Base-by-base conservation (phyloP, 2,888 invertebrate species). In the Dioctria rufipes region DNA sequence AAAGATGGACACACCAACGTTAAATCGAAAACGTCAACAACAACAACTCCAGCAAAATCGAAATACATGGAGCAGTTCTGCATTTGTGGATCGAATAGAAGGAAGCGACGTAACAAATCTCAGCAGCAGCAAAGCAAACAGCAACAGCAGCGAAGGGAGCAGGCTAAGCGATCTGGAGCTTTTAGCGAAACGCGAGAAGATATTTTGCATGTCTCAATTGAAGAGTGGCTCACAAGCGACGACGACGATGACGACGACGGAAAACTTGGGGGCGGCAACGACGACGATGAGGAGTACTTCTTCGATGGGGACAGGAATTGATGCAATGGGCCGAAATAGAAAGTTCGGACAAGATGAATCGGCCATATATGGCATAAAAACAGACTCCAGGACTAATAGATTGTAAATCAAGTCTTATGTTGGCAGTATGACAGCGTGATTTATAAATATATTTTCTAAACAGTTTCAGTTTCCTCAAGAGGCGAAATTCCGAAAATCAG, bases 41-140 rank as follows among this genome's bases (percentile, higher is more conserved):
- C 80, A 85, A 83, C 85, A 85, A 84, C 85, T 85, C 83, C 87
- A 84, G 85, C 88, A 85, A 88, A 89, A 85, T 87, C 89, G 84
- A 87, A 92, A 90, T 92, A 92, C 91, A 91, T 92, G 92, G 92
- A 92, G 90, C 92, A 92, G 85, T 92, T 92, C 92, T 92, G 92
- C 90, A 92, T 92, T 90, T 92, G 92, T 90, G 87, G 92, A 89
- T 91, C 92, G 84, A 86, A 86, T 69, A 84, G 86, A 43, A 85
- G 87, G 78, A 85, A 87, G 37, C 87, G 88, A 42, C 85, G 86
- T 69, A 25, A 25, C 25, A 86, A 86, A 37, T 86, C 87, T 6
- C 85, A 86, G 75, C 86, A 87, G 67, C 85, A 86, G 77, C 88
- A 88, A 83, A 87, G 87, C 82, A 83, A 86, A 67, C 87, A 88